Base-by-base conservation (phyloP, 1,140 invertebrate species). In the Monochamus saltuarius region DNA sequence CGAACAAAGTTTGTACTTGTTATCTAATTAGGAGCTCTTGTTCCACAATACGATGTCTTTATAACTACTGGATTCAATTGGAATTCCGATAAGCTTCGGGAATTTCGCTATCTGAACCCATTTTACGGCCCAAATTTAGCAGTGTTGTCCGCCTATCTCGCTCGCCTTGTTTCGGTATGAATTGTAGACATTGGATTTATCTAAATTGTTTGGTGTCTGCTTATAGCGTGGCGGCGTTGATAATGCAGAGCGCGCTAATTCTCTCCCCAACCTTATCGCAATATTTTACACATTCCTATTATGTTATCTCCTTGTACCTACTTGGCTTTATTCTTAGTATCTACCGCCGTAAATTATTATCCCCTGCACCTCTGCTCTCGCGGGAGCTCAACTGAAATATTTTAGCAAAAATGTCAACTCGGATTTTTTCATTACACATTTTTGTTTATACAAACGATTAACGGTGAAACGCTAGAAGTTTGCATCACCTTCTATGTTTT, bases 11-110 rank as follows among this genome's bases (percentile, higher is more conserved):
- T 66, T 64, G 47, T 60, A 68, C 64, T 68, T 65, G 66, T 68
- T 68, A 68, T 68, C 66, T 68, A 68, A 68, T 68, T 68, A 68
- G 66, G 45, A 66, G 64, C 60, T 65, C 66, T 65, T 68, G 66
- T 68, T 68, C 66, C 56, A 61, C 63, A 64, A 39, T 63, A 59
- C 66, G 64, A 68, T 68, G 66, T 68, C 66, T 68, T 68, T 66
- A 66, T 68, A 66, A 68, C 66, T 63, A 66, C 63, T 61, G 61
- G 64, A 68, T 68, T 68, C 66, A 68, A 68, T 68, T 68, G 66
- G 66, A 68, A 68, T 68, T 63, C 64, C 66, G 66, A 68, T 68
- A 68, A 68, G 66, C 64, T 35, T 63, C 58, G 54, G 60, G 66
- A 65, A 68, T 66, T 68, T 66, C 66, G 40, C 58, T 66, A 65